These are phyloP conservation scores for Lasioglossum villosulum DNA, from an alignment of 2,888 invertebrate genomes.

Conservation along the genomic window DNA sequence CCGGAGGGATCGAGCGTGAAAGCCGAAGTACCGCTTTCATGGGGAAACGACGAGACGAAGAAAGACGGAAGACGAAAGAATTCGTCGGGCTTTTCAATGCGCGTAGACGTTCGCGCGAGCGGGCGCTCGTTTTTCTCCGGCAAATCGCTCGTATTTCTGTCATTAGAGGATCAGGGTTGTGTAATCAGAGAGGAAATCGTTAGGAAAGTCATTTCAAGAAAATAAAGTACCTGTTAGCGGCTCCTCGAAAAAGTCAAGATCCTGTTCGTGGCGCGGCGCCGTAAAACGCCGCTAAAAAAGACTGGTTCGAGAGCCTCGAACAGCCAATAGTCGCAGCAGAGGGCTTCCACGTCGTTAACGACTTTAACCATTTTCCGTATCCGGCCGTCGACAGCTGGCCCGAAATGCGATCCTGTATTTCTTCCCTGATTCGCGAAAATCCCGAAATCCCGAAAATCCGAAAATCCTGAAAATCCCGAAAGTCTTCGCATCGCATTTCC, in stretches of 20 bases:
- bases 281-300: conserved; percentile 38
- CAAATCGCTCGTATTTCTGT: conserved; percentile 41
- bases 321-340: conserved; percentile 25
- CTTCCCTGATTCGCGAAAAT: background rate
- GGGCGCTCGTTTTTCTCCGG: conserved; percentile 12
- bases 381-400: conserved; percentile 12
- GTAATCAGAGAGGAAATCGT: conserved; percentile 57
- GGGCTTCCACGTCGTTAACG: conserved; percentile 44
- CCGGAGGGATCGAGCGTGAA: background rate
- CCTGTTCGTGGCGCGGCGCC: conserved; percentile 23
- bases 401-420: conserved; percentile 11
- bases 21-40: conserved; percentile 4
- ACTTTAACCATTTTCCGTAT: conserved; percentile 45
- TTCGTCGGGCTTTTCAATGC: conserved; percentile 15
- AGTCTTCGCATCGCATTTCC: background rate
- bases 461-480: background rate
- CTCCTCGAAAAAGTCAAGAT: conserved; percentile 46
- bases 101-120: background rate
- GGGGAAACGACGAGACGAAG: background rate
- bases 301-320: conserved; percentile 28
- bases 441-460: too few species aligned
- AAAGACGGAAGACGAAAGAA: conserved; percentile 1
- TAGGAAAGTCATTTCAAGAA: conserved; percentile 56
- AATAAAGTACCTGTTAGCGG: conserved; percentile 57
- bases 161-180: conserved; percentile 39